A percentile compares a stretch with the other conserved stretches of the same genome.
Evolutionary conservation across 2,113 vertebrate species (phyloP).

Genomic region (Artemisiospiza belli): DNA sequence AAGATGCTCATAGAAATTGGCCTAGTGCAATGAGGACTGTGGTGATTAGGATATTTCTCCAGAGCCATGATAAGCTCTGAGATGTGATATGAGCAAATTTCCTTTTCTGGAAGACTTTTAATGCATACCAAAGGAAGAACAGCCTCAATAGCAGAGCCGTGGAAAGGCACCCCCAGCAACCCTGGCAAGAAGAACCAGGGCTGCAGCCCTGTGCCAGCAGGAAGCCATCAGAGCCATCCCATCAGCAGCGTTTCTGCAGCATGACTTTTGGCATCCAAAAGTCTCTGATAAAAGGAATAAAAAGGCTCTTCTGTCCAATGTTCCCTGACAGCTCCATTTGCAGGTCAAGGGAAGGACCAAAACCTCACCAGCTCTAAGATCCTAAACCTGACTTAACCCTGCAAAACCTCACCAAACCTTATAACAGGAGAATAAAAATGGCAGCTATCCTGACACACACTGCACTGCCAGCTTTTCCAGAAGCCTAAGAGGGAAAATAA

Average conservation of each 20-base stretch:
- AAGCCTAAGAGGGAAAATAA: background rate
- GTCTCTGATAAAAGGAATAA: background rate
- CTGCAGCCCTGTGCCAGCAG: background rate
- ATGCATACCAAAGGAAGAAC: background rate
- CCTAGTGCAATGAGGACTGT: fast-evolving
- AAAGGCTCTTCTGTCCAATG: background rate
- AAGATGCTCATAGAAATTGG: background rate
- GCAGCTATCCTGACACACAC: background rate
- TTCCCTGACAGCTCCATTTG: background rate
- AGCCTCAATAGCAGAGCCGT: background rate
- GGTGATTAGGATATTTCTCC: background rate
- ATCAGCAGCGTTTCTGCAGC: background rate
- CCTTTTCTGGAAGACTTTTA: background rate
- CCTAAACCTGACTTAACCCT: background rate
- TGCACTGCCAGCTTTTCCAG: background rate
- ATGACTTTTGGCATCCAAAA: background rate
- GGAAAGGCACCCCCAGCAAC: background rate
- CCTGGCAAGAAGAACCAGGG: background rate
- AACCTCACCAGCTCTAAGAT: background rate
- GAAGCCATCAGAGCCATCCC: background rate
- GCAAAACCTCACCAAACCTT: background rate
- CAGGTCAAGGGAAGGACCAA: background rate
- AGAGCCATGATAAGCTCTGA: background rate
- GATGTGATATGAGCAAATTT: background rate
- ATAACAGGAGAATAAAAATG: background rate